Percentiles rank a stretch among this genome's conserved stretches.
Conservation (phyloP, 2,113 vertebrate species). For the Rhagologus leucostigma region DNA sequence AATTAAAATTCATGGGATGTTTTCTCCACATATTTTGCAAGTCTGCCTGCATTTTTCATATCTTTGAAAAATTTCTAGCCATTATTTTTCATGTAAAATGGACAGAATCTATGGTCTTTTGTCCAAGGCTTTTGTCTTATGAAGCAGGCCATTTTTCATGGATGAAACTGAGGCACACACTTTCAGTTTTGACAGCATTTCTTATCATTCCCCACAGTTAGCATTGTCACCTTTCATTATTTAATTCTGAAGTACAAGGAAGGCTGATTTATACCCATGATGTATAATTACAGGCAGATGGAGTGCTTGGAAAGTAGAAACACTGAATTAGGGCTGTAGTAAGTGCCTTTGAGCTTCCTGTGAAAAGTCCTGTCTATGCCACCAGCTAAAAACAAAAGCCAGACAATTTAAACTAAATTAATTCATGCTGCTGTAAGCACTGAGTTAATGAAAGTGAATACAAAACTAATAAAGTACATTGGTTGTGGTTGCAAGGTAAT, state of each 20-base stretch:
- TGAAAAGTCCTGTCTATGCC: neutral
- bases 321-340: neutral
- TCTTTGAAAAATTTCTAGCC: constrained; percentile 37
- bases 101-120: constrained; percentile 43
- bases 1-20: constrained; percentile 57
- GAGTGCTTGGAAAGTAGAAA: constrained; percentile 27
- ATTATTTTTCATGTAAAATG: constrained; percentile 45
- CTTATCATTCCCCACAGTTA: constrained; percentile 53
- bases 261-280: constrained; percentile 51
- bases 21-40: constrained; percentile 27
- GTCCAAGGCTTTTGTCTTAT: constrained; percentile 52
- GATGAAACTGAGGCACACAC: constrained; percentile 43
- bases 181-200: constrained; percentile 41
- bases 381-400: constrained; percentile 29
- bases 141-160: constrained; percentile 61
- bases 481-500: constrained; percentile 21
- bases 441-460: constrained; percentile 8
- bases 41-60: constrained; percentile 27
- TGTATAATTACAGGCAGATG: constrained; percentile 49
- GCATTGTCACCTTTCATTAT: constrained; percentile 54
- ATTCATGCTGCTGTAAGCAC: neutral
- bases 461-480: constrained; percentile 6
- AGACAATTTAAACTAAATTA: constrained; percentile 5
- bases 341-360: neutral
- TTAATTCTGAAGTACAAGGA: constrained; percentile 57